A percentile compares a stretch with the other conserved stretches of the same genome.
These are phyloP conservation scores for Drosophila acutilabella DNA, from an alignment of 2,888 invertebrate genomes.

Conservation along the genomic window DNA sequence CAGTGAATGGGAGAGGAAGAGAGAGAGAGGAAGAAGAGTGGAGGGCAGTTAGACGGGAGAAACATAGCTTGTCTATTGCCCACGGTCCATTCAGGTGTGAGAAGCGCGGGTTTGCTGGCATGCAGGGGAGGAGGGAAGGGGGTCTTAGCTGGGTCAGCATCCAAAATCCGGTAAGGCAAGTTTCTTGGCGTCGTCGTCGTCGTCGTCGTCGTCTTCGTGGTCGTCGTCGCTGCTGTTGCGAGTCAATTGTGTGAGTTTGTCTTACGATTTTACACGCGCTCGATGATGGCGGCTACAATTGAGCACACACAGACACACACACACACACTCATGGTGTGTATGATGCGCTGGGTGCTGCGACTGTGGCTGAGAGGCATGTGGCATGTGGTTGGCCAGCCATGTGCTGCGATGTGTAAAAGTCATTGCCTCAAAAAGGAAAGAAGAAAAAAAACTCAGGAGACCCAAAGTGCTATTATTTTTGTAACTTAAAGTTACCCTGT, in stretches of 20 bases:
- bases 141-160: slow-evolving; percentile 64
- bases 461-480: slow-evolving; percentile 51
- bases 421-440: slow-evolving; percentile 64
- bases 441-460: slow-evolving; percentile 13
- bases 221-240: slow-evolving; percentile 25
- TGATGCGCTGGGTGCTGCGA: slow-evolving; percentile 48
- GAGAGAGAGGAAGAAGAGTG: neutral
- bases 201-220: slow-evolving; percentile 36
- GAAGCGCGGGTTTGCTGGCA: slow-evolving; percentile 8
- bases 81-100: slow-evolving; percentile 59
- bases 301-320: slow-evolving; percentile 55
- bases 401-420: slow-evolving; percentile 79
- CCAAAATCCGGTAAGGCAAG: slow-evolving; percentile 80
- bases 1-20: slow-evolving; percentile 9
- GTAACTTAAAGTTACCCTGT: neutral
- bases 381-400: slow-evolving; percentile 54
- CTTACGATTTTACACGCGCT: slow-evolving; percentile 70
- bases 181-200: slow-evolving; percentile 61
- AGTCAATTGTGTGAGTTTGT: slow-evolving; percentile 51
- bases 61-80: slow-evolving; percentile 53
- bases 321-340: slow-evolving; percentile 2
- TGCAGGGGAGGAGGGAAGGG: neutral
- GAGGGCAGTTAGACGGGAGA: too few species aligned
- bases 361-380: neutral
- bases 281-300: slow-evolving; percentile 70